phyloP scores from a whole-genome alignment of 1,140 invertebrate species.

The Mercenaria mercenaria region DNA sequence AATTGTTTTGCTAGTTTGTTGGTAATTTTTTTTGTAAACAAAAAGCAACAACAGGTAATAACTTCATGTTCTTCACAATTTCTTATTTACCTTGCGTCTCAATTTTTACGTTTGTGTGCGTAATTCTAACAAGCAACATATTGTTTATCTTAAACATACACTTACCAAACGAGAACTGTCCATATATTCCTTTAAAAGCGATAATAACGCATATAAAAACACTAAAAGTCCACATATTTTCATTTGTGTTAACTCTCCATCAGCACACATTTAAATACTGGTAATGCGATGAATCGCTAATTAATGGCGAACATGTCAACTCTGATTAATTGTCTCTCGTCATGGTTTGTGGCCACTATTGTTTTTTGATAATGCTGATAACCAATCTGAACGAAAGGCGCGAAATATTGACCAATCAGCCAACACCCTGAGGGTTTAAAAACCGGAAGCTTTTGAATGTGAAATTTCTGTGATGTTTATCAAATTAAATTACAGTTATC shows the following conservation, averaged over 20 bases:
- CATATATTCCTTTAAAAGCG: background rate
- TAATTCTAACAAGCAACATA: background rate
- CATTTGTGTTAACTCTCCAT: slow-evolving; percentile 8
- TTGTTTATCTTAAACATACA: background rate
- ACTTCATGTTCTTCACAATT: no score
- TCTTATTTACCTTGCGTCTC: no score
- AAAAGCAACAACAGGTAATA: no score
- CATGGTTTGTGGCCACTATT: slow-evolving; percentile 1
- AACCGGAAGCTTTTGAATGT: background rate
- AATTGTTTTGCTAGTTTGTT: no score
- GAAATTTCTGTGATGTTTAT: no score
- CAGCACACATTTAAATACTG: background rate
- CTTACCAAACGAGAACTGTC: background rate
- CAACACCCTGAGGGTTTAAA: background rate
- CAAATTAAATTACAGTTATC: no score
- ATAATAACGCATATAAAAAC: background rate
- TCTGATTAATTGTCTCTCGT: slow-evolving; percentile 9
- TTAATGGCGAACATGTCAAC: slow-evolving; percentile 29
- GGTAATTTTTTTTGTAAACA: no score
- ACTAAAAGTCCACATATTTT: slow-evolving; percentile 21
- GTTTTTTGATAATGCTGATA: background rate
- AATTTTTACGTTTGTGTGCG: background rate
- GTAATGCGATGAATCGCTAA: background rate
- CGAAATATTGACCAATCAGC: slow-evolving; percentile 31
- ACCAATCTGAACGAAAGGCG: slow-evolving; percentile 18